Evolutionary conservation across 2,888 invertebrate species (phyloP).

Genomic region (Halictus ligatus): DNA sequence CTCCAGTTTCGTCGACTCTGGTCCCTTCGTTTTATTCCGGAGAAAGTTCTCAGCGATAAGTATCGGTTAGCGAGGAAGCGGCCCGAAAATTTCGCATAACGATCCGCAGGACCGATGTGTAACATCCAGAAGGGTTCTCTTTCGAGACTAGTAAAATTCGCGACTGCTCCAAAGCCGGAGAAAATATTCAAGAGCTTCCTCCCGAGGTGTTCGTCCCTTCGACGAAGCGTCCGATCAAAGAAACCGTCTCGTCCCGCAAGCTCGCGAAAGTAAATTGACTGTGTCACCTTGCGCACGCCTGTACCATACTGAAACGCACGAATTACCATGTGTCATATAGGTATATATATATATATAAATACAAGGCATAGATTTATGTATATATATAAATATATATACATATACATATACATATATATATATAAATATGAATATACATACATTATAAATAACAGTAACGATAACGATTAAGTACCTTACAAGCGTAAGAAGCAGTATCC

Average conservation of each 20-base stretch:
- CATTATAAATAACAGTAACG: conserved; percentile 65
- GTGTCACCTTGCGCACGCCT: conserved; percentile 70
- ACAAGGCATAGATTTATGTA: not conserved
- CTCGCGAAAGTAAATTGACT: conserved; percentile 63
- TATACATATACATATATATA: conserved; percentile 31
- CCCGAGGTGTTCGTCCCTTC: not conserved
- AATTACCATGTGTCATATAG: conserved; percentile 72
- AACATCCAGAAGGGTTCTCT: not conserved
- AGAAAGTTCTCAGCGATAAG: too few species aligned
- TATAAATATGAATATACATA: conserved; percentile 33
- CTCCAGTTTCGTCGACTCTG: not conserved
- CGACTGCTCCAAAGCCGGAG: not conserved
- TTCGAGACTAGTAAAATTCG: not conserved
- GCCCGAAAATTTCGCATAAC: not conserved
- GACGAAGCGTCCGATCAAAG: conserved; percentile 9
- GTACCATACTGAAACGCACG: conserved; percentile 73
- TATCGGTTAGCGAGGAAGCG: not conserved
- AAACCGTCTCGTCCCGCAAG: conserved; percentile 4
- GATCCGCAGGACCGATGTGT: not conserved
- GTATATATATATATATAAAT: conserved; percentile 50
- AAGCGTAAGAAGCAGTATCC: conserved; percentile 66
- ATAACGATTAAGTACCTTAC: conserved; percentile 72
- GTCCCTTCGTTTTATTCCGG: too few species aligned
- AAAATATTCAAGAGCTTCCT: conserved; percentile 1
- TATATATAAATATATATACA: conserved; percentile 37